Evolutionary conservation across 2,888 invertebrate genomes (phyloP).

Genomic region (Hyppa rectilinea): DNA sequence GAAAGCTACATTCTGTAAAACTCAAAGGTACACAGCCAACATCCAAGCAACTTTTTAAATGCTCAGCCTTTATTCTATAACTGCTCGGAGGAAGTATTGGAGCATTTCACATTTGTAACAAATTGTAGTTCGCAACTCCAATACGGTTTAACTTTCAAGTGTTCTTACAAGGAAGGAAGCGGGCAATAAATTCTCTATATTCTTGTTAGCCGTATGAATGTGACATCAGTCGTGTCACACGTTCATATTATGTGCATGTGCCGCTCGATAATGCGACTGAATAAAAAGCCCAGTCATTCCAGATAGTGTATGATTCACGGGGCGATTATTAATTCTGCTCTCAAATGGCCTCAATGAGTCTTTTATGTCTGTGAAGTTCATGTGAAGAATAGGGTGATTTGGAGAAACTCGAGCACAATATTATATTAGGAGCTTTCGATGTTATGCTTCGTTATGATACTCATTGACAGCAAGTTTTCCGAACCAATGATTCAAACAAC

Average conservation of each 20-base stretch:
- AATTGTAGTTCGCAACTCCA: constrained; percentile 47
- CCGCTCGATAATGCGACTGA: constrained; percentile 50
- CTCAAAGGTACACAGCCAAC: constrained; percentile 1
- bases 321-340: constrained; percentile 52
- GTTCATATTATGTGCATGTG: constrained; percentile 54
- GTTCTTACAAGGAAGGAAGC: constrained; percentile 55
- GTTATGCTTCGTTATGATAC: constrained; percentile 12
- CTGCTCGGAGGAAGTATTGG: constrained; percentile 41
- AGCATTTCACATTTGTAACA: constrained; percentile 44
- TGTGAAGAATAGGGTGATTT: constrained; percentile 39
- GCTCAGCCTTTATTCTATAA: constrained; percentile 15
- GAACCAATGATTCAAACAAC: constrained; percentile 52
- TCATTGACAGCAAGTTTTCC: constrained; percentile 49
- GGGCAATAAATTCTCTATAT: constrained; percentile 57
- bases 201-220: constrained; percentile 57
- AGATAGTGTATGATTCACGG: constrained; percentile 58
- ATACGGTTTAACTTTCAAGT: constrained; percentile 46
- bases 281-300: constrained; percentile 53
- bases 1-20: background rate
- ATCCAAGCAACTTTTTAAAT: constrained; percentile 19
- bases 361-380: constrained; percentile 40
- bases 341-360: constrained; percentile 44
- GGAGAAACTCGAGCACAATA: constrained; percentile 32
- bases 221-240: constrained; percentile 59
- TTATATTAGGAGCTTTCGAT: constrained; percentile 24